phyloP scores from a whole-genome alignment of 2,797 vertebrate genomes.

The Pseudochirops cupreus region DNA sequence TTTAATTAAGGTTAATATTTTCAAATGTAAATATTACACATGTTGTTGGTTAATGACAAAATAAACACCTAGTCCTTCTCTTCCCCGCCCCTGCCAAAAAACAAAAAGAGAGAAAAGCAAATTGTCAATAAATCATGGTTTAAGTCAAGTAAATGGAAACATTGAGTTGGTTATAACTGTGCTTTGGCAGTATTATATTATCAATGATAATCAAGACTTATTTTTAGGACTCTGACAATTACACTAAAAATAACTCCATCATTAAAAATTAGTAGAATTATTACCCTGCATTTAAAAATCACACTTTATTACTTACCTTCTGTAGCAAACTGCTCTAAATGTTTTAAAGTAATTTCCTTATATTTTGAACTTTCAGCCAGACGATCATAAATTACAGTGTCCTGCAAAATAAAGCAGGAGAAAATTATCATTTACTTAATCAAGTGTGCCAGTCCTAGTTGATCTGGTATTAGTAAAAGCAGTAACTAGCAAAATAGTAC shows the following conservation, averaged over 20 bases:
- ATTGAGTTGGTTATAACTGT: background rate
- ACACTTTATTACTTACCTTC: constrained; percentile 90
- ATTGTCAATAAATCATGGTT: constrained; percentile 9
- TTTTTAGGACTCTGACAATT: constrained; percentile 35
- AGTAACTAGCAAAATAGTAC: background rate
- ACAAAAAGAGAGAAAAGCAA: background rate
- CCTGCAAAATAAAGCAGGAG: constrained; percentile 88
- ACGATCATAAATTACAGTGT: constrained; percentile 98
- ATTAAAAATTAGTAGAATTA: background rate
- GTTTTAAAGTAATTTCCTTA: constrained; percentile 98
- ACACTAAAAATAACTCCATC: constrained; percentile 39
- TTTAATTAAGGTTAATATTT: background rate
- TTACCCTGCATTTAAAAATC: constrained; percentile 36
- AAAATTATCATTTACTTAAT: background rate
- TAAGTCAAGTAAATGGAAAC: constrained; percentile 27
- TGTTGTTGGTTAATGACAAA: background rate
- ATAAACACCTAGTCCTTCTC: background rate
- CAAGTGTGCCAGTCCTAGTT: constrained; percentile 15
- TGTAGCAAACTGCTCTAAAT: constrained; percentile 98
- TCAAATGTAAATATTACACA: background rate
- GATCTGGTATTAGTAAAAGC: background rate
- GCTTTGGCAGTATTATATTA: background rate
- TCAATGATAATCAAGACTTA: background rate
- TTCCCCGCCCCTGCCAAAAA: too few relatives aligned
- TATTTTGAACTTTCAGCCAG: constrained; percentile 97